Evolutionary conservation across 2,888 invertebrate species (phyloP).

Genomic region (Eupithecia subumbrata): DNA sequence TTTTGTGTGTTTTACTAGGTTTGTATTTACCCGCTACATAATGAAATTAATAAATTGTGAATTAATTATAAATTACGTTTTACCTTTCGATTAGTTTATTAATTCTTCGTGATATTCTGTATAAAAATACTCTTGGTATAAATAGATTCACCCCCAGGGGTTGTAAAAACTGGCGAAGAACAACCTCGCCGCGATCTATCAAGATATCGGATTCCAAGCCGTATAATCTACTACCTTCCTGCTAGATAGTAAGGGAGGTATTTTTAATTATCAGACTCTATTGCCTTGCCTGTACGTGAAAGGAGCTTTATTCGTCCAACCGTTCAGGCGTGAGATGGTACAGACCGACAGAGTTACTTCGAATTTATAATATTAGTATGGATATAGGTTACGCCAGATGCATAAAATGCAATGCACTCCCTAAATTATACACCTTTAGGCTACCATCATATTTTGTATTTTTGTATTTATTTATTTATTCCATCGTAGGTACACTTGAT

Average conservation of each 20-base stretch:
- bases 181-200: constrained; percentile 70
- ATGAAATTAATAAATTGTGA: no score
- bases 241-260: constrained; percentile 56
- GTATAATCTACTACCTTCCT: constrained; percentile 5
- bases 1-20: no score
- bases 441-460: no score
- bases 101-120: not conserved
- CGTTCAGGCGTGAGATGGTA: no score
- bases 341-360: no score
- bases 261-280: constrained; percentile 59
- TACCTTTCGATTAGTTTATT: not conserved
- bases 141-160: constrained; percentile 57
- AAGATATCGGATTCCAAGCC: constrained; percentile 72
- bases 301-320: constrained; percentile 26
- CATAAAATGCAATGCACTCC: not conserved
- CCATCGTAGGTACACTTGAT: no score
- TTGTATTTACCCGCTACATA: no score
- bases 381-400: no score
- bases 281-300: constrained; percentile 43
- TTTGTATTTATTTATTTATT: no score
- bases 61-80: no score
- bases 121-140: constrained; percentile 37
- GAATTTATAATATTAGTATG: no score
- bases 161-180: constrained; percentile 67
- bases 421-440: not conserved